Conservation (phyloP, 23 tunicate genomes). For the Diplosoma virens region DNA sequence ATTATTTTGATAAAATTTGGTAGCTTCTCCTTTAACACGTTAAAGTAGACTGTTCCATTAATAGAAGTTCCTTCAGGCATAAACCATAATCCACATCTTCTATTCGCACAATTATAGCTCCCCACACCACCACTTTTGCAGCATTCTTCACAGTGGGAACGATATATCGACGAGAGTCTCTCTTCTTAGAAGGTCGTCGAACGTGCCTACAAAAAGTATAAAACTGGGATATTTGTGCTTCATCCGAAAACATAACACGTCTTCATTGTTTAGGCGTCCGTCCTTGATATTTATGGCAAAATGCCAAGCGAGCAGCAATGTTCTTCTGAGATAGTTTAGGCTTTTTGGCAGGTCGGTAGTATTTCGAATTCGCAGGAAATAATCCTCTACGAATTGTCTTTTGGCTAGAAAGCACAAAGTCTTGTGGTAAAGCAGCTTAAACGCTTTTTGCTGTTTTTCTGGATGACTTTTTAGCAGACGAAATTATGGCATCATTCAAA, state of each 20-base stretch:
- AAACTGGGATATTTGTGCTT: conserved; percentile 1
- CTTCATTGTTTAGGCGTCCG: background rate
- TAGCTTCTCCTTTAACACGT: background rate
- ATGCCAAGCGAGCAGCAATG: too few species aligned
- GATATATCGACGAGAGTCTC: too few species aligned
- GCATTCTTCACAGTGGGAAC: conserved; percentile 9
- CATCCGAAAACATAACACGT: conserved; percentile 3
- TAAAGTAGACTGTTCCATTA: background rate
- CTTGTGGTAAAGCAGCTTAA: conserved; percentile 4
- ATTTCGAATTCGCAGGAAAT: conserved; percentile 1
- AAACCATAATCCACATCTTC: conserved; percentile 1
- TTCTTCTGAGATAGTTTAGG: background rate
- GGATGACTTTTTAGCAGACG: conserved; percentile 1
- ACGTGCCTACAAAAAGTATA: background rate
- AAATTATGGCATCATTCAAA: conserved; percentile 12
- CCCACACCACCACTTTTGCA: conserved; percentile 13
- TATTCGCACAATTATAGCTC: background rate
- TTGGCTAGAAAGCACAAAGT: background rate
- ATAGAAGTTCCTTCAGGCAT: background rate
- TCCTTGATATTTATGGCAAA: too few species aligned
- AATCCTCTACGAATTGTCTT: background rate
- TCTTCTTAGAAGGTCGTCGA: background rate
- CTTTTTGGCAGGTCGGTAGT: background rate
- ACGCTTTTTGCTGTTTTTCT: background rate
- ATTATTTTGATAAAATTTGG: too few species aligned